Percentiles rank a stretch among this genome's conserved stretches.
Evolutionary conservation across 2,888 invertebrate genomes (phyloP).

Genomic region (Scaptomyza flava): DNA sequence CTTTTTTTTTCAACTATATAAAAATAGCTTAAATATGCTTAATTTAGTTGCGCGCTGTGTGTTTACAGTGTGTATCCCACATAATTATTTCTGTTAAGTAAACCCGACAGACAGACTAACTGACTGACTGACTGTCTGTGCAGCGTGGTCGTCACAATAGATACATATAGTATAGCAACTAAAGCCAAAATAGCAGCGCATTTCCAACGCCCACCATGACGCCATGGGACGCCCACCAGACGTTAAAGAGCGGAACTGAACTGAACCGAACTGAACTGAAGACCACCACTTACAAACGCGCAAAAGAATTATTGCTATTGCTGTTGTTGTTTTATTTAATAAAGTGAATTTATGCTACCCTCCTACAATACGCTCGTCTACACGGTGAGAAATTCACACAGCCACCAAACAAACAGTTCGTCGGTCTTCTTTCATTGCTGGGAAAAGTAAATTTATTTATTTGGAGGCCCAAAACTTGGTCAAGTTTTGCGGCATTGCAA

Average conservation of each 20-base stretch:
- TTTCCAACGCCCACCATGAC: slow-evolving; percentile 74
- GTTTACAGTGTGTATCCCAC: slow-evolving; percentile 66
- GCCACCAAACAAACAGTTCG: slow-evolving; percentile 9
- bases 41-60: slow-evolving; percentile 67
- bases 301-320: slow-evolving; percentile 76
- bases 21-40: slow-evolving; percentile 79
- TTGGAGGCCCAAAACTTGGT: slow-evolving; percentile 49
- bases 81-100: slow-evolving; percentile 80
- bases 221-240: slow-evolving; percentile 50
- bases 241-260: slow-evolving; percentile 56
- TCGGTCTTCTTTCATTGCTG: slow-evolving; percentile 24
- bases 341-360: slow-evolving; percentile 67
- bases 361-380: slow-evolving; percentile 38
- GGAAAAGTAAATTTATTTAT: slow-evolving; percentile 74
- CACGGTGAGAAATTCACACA: slow-evolving; percentile 79
- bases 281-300: slow-evolving; percentile 63
- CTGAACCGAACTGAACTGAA: slow-evolving; percentile 47
- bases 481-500: slow-evolving; percentile 64
- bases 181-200: slow-evolving; percentile 54
- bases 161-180: slow-evolving; percentile 27
- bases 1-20: slow-evolving; percentile 53
- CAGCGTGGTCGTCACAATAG: slow-evolving; percentile 64
- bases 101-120: slow-evolving; percentile 41
- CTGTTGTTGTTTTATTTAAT: slow-evolving; percentile 71
- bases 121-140: slow-evolving; percentile 32